Evolutionary conservation across 2,888 invertebrate species (phyloP), one percentile per base, ranked within the genome.

Genomic region (Coenonympha glycerion): DNA sequence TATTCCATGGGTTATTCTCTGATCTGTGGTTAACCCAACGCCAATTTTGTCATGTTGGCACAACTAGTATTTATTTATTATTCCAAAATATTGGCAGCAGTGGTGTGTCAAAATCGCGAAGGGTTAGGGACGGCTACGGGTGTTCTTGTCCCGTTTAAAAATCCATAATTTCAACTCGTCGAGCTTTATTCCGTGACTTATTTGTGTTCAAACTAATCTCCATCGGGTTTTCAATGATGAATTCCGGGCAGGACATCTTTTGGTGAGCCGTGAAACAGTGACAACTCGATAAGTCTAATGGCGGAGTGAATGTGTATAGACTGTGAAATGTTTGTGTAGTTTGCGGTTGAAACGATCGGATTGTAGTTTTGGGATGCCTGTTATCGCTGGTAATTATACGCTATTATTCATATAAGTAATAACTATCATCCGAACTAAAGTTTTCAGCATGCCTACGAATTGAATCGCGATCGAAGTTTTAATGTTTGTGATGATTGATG

Each of bases 201-300:
- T 69, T 74, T 73, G 67, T 73, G 67, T 74, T 68, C 68, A 68
- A 70, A 47, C 26, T 50, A 46, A 51, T 46, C 8, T 41, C 42
- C 37, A 28, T 15, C 39, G 31, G 13, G 39, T 49, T 53, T 53
- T 28, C 26, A 40, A n/a, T 24, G 40, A 34, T 31, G 49, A 21
- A 6, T 15, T 45, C 6, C 18, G 6, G 16, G 15, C 16, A 26
- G 48, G 36, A 52, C 36, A 24, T 39, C 46, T 63, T 53, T 56
- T 55, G 49, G 63, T 70, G 69, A 65, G 58, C 61, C 57, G 67
- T 69, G 66, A 68, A 70, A 71, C 68, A 58, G 65, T 67, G 68
- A 73, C 70, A 75, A 74, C 70, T 73, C 69, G 60, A 63, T 68
- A 66, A 69, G 64, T 67, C 65, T 73, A 82, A 85, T 85, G 85